Evolutionary conservation across 1,140 invertebrate species (phyloP), one percentile per base, ranked within the genome.

Genomic region (Drosophila nigrodunni): DNA sequence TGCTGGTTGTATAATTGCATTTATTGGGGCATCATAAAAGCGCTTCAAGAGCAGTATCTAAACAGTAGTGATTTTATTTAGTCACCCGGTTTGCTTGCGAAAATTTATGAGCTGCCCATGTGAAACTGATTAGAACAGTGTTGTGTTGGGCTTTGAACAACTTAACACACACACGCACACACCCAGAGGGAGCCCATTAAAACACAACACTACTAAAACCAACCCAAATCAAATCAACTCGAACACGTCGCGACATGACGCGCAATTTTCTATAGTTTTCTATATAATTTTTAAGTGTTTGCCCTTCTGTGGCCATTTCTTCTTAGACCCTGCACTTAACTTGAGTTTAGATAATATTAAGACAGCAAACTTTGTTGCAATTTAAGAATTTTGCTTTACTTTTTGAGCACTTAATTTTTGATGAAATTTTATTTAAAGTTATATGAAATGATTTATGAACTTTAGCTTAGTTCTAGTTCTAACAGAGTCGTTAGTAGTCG

Each of bases 51-150:
- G 75, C 78, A 86, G 80, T 88, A 88, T 88, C 83, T 88, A 88
- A 83, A 88, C 85, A 89, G 83, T 89, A 89, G 83, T 88, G 83
- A 88, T 88, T 88, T 88, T 79, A 77, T 80, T 49, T 85, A 54
- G 74, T 79, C 64, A 71, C 75, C 61, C 41, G 41, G 50, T 15
- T 41, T 49, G 59, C 68, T 78, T 77, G 77, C 77, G 25, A 58
- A 80, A 88, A 88, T 88, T 88, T 88, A 88, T 88, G 83, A 73
- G 80, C 80, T 77, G 80, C 68, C 82, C 82, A 88, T 88, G 83
- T 88, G 80, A 80, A 88, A 87, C 83, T 88, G 83, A 88, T 88
- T 88, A 88, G 70, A 77, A 78, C 21, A 47, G 41, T 58, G 62
- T 49, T 55, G 58, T 39, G 68, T 13, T 43, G 41, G 11, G 3